A percentile compares a stretch with the other conserved stretches of the same genome.
Conservation (phyloP, 2,113 vertebrate genomes). For the Panthera leo region DNA sequence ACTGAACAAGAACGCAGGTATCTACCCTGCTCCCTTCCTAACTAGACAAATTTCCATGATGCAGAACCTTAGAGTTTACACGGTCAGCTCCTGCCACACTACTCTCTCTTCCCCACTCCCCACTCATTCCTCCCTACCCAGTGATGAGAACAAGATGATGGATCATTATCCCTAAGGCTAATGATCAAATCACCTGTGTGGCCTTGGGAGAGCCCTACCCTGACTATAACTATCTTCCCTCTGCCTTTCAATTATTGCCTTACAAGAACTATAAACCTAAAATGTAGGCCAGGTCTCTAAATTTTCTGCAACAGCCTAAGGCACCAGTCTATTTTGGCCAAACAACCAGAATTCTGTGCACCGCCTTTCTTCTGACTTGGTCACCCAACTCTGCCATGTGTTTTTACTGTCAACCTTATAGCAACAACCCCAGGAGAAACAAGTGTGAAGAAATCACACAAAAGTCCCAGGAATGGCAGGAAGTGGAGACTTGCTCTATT, state of each 20-base stretch:
- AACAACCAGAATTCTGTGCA: constrained; percentile 32
- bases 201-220: constrained; percentile 13
- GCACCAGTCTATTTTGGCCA: constrained; percentile 13
- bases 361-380: constrained; percentile 11
- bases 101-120: not conserved
- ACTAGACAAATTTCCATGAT: not conserved
- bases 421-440: constrained; percentile 7
- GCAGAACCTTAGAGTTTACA: constrained; percentile 28
- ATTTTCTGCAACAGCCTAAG: constrained; percentile 48
- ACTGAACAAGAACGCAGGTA: constrained; percentile 19
- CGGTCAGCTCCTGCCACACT: not conserved
- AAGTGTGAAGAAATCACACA: not conserved
- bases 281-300: constrained; percentile 46
- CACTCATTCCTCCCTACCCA: not conserved
- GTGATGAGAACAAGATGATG: constrained; percentile 61
- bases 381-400: constrained; percentile 31
- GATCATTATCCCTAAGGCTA: constrained; percentile 48
- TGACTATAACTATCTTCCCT: constrained; percentile 54
- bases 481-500: not conserved
- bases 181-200: constrained; percentile 33
- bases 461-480: not conserved
- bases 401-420: constrained; percentile 16
- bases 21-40: not conserved
- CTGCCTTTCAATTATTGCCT: constrained; percentile 59
- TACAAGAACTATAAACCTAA: constrained; percentile 57